Base-by-base conservation (phyloP, 2,113 vertebrate genomes). In the Albula goreensis region DNA sequence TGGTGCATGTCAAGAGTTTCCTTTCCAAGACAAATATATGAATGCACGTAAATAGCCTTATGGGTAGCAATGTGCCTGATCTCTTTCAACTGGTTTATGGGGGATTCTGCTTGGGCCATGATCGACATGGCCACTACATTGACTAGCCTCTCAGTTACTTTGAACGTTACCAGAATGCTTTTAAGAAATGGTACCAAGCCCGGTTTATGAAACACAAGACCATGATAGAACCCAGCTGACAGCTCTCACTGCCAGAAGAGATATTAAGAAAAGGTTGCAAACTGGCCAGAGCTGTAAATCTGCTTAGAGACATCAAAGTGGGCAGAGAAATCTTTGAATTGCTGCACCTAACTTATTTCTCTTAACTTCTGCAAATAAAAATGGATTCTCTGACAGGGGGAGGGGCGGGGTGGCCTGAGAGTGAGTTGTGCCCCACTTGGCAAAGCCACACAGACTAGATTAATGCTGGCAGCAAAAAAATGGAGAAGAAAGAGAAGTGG, bases 1-100 rank as follows among this genome's bases (percentile, higher is more conserved):
- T 31, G 51, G 51, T 82, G 52, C 81, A 82, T 82, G 56, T 82
- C 81, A 82, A n/a, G 31, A 22, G 79, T 19, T 80, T 50, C 48
- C 48, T 51, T 51, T 51, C 15, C 79, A 80, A 50, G 51, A 41
- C 17, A 25, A 8, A 74, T 74, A 74, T 31, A 10, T 22, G 31
- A 74, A 74, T 31, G 6, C 70, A 31, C 31, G 70, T 13, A n/a
- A 74, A 74, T 31, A n/a, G 70, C 70, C 70, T 25, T 22, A 74
- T 22, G 5, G 22, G 70, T 74, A 70, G 63, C 63, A 22, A 31
- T 22, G 11, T 3, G 48, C 25, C 78, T 31, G 31, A 74, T 9
- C 8, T 31, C n/a, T 74, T 74, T 74, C 22, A 74, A 31, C 70
- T 31, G 70, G 9, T 31, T 31, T 31, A 25, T 31, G n/a, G 5